Conservation (phyloP, 1,140 invertebrate species). For the Drosophila kurseongensis region DNA sequence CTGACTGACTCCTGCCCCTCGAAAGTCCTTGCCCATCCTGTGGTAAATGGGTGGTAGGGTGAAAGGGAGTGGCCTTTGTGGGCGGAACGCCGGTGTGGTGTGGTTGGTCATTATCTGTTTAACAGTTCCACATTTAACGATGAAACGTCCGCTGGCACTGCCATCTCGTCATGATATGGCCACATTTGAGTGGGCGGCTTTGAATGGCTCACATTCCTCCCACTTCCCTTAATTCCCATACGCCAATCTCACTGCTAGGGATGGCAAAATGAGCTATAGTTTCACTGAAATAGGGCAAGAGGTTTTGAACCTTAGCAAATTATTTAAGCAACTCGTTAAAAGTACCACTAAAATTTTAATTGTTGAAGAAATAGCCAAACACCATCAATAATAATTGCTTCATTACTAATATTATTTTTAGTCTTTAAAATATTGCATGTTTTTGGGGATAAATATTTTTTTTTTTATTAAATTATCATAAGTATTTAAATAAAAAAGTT, state of each 20-base stretch:
- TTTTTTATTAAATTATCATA: too few relatives aligned
- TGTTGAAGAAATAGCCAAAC: too few relatives aligned
- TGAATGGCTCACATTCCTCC: slow-evolving; percentile 15
- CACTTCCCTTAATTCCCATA: slow-evolving; percentile 4
- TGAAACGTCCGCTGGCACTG: slow-evolving; percentile 52
- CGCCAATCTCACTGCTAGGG: slow-evolving; percentile 25
- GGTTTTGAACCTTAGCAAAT: background rate
- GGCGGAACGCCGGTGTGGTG: slow-evolving; percentile 27
- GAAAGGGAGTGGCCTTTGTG: background rate
- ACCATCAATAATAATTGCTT: too few relatives aligned
- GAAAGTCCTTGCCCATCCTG: slow-evolving; percentile 15
- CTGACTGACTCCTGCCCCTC: background rate
- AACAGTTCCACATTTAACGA: slow-evolving; percentile 82
- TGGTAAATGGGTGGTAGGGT: slow-evolving; percentile 8
- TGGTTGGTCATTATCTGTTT: slow-evolving; percentile 78
- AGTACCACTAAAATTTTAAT: too few relatives aligned
- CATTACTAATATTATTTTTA: too few relatives aligned
- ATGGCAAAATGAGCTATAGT: slow-evolving; percentile 7
- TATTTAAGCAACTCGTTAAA: background rate
- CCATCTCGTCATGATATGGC: slow-evolving; percentile 59
- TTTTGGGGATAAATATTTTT: too few relatives aligned
- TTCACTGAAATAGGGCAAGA: background rate
- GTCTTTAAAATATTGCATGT: too few relatives aligned
- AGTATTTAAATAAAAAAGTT: too few relatives aligned
- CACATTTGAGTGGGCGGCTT: slow-evolving; percentile 48